Evolutionary conservation across 2,113 vertebrate genomes (phyloP), one percentile per base, ranked within the genome.

Genomic region (Microtus ochrogaster): DNA sequence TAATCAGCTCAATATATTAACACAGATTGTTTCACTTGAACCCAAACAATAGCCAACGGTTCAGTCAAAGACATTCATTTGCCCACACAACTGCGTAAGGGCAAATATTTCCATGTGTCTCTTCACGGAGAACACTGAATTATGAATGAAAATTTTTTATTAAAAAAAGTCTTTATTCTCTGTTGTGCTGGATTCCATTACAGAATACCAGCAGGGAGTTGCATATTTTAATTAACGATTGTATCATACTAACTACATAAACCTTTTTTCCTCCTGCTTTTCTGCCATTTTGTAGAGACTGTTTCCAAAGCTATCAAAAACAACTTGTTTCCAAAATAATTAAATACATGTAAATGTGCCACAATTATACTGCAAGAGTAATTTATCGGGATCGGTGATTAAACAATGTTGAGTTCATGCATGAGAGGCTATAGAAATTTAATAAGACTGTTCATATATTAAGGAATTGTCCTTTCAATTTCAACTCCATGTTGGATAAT

Each of bases 201-300:
- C 10, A 90, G 26, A 91, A 41, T 73, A 84, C 92, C 65, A 85
- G 82, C 81, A 93, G 30, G 63, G 61, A 95, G 65, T 68, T 94
- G 91, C 63, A 55, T 72, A 81, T 96, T 97, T 95, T 96, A 97
- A 93, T 94, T 93, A 94, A 94, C 95, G 79, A 95, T 92, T 94
- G 89, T 85, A 95, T 97, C 92, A 96, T 44, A 47, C 39, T 83
- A 79, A 84, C 26, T 95, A 44, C 68, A 61, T 84, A n/a, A 26
- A 61, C 19, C 17, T 87, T 84, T 63, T 47, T 78, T 65, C 39
- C 6, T 87, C 95, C 66, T 68, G 28, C 28, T 72, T 93, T 90
- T 70, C 72, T 79, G 17, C 6, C 58, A 28, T 77, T 96, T 85
- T 81, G 33, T 68, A 81, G 47, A 90, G 33, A 95, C 14, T 68